Base-by-base conservation (phyloP, 2,797 vertebrate species). In the Micromesistius poutassou region DNA sequence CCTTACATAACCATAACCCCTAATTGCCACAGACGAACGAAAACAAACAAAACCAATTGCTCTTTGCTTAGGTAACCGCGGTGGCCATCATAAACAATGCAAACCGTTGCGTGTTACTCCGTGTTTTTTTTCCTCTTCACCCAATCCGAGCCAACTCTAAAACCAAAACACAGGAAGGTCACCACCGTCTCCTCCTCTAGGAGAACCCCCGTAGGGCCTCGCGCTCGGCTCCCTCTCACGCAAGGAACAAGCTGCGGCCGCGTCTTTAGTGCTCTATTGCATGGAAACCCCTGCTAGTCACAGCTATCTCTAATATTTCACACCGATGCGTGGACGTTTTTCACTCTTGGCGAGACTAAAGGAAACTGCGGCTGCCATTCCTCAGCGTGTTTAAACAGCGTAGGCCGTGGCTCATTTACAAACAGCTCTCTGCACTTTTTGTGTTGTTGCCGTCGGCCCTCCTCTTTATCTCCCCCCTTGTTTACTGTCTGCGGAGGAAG, bases 271-370 rank as follows among this genome's bases (percentile, higher is more conserved):
- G 83, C 62, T 1, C 62, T n/a, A n/a, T n/a, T 55, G 40, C 78
- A 80, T 82, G 81, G 80, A 82, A 78, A 83, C 83, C 72, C 72
- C 76, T 87, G 77, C 85, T 81, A 81, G 77, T 92, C 86, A 82
- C 91, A 92, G 82, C 79, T 85, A 82, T 87, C 81, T 80, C 82
- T 80, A 89, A 89, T 89, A 95, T 94, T 92, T 94, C 87, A 82
- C 92, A 91, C 77, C 55, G 80, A 73, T 12, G 50, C 91, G 92
- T 78, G 73, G 84, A 88, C 78, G 84, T 78, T 38, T 38, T 19
- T 71, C 82, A 25, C 4, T 12, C 77, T 77, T 80, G 81, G 81
- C 35, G 85, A 81, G 79, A 78, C 78, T 28, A n/a, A 68, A 68
- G 62, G 71, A 80, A 79, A 85, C 85, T 84, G 89, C 82, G 83